Conservation (phyloP, 2,113 vertebrate species). For the Orientallactaga bullata region DNA sequence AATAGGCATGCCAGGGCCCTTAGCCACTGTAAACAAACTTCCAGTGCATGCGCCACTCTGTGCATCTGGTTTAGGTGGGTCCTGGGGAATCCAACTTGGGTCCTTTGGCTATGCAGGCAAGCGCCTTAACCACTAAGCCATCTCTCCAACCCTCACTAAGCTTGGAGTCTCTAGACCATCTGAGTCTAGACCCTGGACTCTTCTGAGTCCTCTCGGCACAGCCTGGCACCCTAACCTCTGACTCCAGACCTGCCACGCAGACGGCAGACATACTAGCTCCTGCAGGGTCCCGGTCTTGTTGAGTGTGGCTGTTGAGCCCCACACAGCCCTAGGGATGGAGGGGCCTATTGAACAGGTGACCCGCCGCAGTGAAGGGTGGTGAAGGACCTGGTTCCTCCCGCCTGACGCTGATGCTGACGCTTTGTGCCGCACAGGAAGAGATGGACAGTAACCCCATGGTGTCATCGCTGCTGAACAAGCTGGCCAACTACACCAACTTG, state of each 20-base stretch:
- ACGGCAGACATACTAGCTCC: background rate
- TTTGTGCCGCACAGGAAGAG: conserved; percentile 91
- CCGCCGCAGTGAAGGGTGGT: background rate
- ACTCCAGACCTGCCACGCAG: rapidly evolving
- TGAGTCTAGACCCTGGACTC: background rate
- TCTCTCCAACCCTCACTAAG: background rate
- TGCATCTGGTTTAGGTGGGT: too few relatives aligned
- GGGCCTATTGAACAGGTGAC: background rate
- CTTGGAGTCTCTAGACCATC: background rate
- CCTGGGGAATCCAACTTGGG: too few relatives aligned
- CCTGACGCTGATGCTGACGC: rapidly evolving
- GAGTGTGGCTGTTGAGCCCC: background rate
- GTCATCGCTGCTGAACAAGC: conserved; percentile 96
- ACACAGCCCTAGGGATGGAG: background rate
- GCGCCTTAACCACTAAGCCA: too few relatives aligned
- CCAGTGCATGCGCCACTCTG: too few relatives aligned
- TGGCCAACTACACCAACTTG: conserved; percentile 98
- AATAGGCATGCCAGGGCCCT: too few relatives aligned
- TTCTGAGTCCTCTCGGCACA: too few relatives aligned
- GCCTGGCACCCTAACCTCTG: background rate
- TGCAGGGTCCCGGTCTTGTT: background rate
- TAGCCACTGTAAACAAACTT: too few relatives aligned
- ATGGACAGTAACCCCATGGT: conserved; percentile 99
- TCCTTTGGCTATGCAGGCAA: too few relatives aligned
- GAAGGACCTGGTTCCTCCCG: background rate